Conservation (phyloP, 2,888 invertebrate species). For the Diarsia brunnea region DNA sequence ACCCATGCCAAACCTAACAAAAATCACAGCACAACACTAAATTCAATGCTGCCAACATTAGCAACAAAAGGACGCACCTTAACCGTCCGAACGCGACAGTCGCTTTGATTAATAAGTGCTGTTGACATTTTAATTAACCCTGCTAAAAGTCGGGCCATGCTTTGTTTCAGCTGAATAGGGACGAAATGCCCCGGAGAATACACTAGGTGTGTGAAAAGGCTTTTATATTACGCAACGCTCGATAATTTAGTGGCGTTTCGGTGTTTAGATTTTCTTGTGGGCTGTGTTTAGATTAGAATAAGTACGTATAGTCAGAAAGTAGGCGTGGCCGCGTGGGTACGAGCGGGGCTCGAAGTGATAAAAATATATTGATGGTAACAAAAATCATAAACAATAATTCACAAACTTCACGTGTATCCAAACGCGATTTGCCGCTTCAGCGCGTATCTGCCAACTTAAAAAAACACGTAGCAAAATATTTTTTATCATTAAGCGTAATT, state of each 20-base stretch:
- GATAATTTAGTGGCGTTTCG: conserved; percentile 41
- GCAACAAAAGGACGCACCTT: conserved; percentile 66
- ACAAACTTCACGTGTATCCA: background rate
- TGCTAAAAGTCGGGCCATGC: conserved; percentile 83
- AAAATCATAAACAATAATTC: background rate
- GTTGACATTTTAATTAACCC: conserved; percentile 90
- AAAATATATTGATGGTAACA: background rate
- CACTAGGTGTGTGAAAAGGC: conserved; percentile 65
- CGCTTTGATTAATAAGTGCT: conserved; percentile 88
- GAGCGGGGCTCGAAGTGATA: background rate
- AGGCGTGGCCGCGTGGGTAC: background rate
- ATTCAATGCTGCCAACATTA: conserved; percentile 38
- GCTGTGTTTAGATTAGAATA: background rate
- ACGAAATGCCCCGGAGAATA: conserved; percentile 73
- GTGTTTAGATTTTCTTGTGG: conserved; percentile 8
- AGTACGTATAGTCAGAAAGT: background rate
- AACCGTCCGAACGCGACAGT: conserved; percentile 66
- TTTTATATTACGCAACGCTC: conserved; percentile 58
- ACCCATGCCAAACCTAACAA: conserved; percentile 7
- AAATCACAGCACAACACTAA: conserved; percentile 39
- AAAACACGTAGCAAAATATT: too few relatives aligned
- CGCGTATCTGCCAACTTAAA: background rate
- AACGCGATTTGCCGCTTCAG: background rate
- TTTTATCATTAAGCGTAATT: too few relatives aligned
- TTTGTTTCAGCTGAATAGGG: conserved; percentile 83